Evolutionary conservation across 2,888 invertebrate genomes (phyloP).

Genomic region (Dinocampus coccinellae): DNA sequence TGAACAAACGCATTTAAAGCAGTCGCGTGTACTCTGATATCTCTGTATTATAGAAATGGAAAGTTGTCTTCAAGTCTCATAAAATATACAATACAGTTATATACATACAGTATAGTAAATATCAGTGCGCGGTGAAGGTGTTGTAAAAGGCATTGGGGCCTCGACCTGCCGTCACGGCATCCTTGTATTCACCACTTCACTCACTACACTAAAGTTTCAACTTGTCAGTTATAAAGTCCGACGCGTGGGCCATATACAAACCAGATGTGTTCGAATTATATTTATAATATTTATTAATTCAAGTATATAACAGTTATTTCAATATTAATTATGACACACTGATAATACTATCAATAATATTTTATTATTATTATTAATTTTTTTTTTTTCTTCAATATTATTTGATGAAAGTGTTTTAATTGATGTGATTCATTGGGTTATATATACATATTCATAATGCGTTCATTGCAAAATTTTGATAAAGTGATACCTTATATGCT

Average conservation of each 20-base stretch:
- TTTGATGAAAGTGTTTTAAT: neutral
- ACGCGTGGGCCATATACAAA: slow-evolving; percentile 31
- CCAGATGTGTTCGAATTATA: slow-evolving; percentile 1
- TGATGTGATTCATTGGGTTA: neutral
- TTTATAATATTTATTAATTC: neutral
- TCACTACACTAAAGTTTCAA: neutral
- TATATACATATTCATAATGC: slow-evolving; percentile 41
- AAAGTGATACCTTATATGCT: slow-evolving; percentile 44
- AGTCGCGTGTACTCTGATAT: slow-evolving; percentile 35
- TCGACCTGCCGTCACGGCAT: neutral
- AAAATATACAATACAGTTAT: slow-evolving; percentile 1
- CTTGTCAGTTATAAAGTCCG: slow-evolving; percentile 18
- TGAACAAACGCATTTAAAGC: slow-evolving; percentile 4
- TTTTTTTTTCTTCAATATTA: neutral
- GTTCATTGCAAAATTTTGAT: slow-evolving; percentile 47
- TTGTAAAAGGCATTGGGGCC: slow-evolving; percentile 35
- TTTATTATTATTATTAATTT: slow-evolving; percentile 3
- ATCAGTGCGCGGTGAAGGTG: slow-evolving; percentile 7
- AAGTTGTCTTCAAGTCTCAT: slow-evolving; percentile 57
- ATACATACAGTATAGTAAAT: slow-evolving; percentile 11
- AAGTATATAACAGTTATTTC: neutral
- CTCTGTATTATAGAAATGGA: slow-evolving; percentile 61
- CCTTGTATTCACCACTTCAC: neutral
- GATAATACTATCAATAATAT: neutral
- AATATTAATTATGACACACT: neutral